These are phyloP conservation scores for Gallinago jamesoni DNA, from an alignment of 2,113 vertebrate species.

Conservation along the genomic window DNA sequence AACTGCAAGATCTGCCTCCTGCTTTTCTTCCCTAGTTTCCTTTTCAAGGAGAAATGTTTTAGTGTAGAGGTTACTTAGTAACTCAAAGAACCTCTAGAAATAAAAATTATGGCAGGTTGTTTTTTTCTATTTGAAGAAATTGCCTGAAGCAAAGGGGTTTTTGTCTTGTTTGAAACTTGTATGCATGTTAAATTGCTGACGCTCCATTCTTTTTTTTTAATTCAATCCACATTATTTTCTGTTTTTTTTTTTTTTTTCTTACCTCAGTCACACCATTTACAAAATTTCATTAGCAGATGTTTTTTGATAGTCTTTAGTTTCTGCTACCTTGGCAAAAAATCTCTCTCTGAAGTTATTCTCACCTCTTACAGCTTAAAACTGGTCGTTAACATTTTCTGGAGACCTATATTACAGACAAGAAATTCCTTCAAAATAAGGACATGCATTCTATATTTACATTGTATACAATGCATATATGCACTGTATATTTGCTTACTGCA, in stretches of 20 bases:
- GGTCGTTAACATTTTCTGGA: not conserved
- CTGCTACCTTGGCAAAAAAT: not conserved
- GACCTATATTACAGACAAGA: not conserved
- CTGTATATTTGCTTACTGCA: not conserved
- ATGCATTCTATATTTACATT: not conserved
- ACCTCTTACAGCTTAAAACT: not conserved
- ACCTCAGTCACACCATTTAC: not conserved
- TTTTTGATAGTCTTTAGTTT: constrained; percentile 9
- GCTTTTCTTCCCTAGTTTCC: not conserved
- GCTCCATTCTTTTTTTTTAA: not conserved
- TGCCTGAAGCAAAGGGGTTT: not conserved
- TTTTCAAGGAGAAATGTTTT: not conserved
- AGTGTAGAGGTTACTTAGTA: not conserved
- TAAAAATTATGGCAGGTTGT: not conserved
- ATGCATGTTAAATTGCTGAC: constrained; percentile 1
- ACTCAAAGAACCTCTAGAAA: not conserved
- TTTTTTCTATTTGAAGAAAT: constrained; percentile 24
- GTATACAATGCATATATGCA: too few species aligned
- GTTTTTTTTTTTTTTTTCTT: not conserved
- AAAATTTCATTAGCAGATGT: not conserved
- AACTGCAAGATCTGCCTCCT: not conserved
- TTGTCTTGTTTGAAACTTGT: not conserved
- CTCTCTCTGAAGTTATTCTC: not conserved
- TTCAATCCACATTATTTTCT: not conserved
- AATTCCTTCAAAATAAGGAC: not conserved